phyloP scores from a whole-genome alignment of 2,888 invertebrate genomes.

The Creontiades dilutus region DNA sequence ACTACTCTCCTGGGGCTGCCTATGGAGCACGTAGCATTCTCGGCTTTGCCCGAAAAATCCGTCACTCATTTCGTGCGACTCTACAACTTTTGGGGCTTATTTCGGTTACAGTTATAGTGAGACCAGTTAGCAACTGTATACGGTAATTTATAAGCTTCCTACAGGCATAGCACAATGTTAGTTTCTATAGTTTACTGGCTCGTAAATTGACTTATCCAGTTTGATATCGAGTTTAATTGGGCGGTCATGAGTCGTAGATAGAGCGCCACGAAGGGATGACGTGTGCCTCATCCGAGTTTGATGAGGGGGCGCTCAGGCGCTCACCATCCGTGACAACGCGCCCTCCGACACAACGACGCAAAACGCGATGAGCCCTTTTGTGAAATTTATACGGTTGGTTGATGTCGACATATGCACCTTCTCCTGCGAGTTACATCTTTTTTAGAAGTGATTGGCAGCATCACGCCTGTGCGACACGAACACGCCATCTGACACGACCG shows the following conservation, averaged over 20 bases:
- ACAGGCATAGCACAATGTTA: no score
- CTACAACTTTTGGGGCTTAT: no score
- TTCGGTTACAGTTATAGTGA: no score
- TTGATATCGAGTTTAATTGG: background rate
- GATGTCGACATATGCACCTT: slow-evolving; percentile 45
- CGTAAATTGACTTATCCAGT: background rate
- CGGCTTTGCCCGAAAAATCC: no score
- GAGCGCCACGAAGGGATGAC: background rate
- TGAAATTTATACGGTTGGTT: slow-evolving; percentile 23
- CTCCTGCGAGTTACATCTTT: slow-evolving; percentile 1
- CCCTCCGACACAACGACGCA: background rate
- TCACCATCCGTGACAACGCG: background rate
- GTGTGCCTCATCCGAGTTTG: background rate
- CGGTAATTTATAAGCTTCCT: no score
- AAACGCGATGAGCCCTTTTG: background rate
- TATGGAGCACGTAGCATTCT: no score
- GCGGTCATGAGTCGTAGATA: background rate
- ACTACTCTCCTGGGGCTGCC: no score
- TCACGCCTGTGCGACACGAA: slow-evolving; percentile 19
- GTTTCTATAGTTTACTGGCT: background rate
- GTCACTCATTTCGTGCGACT: no score
- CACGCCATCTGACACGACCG: slow-evolving; percentile 15
- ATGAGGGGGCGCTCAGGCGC: slow-evolving; percentile 7
- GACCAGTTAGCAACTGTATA: no score
- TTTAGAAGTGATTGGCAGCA: slow-evolving; percentile 42